phyloP scores from a whole-genome alignment of 2,797 vertebrate genomes.

The Falco concolor region DNA sequence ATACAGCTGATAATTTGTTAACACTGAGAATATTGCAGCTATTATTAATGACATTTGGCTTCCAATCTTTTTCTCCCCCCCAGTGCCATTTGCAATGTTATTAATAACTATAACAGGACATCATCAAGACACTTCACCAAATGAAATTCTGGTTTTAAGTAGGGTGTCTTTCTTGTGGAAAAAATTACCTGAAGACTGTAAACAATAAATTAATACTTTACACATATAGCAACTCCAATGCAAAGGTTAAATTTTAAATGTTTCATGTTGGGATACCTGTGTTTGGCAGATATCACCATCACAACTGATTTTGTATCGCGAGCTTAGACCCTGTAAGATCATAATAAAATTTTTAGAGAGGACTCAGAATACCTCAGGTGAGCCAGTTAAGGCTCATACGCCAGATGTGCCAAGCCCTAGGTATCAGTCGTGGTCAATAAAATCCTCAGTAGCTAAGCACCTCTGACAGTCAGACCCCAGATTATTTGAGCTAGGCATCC shows the following conservation, averaged over 20 bases:
- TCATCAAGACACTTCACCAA: conserved; percentile 8
- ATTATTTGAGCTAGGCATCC: background rate
- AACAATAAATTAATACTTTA: background rate
- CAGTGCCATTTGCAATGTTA: conserved; percentile 38
- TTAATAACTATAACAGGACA: conserved; percentile 44
- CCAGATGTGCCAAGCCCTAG: background rate
- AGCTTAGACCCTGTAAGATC: background rate
- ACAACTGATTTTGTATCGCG: accelerated
- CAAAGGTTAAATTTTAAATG: background rate
- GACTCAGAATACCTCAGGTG: background rate
- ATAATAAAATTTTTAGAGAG: background rate
- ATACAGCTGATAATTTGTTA: conserved; percentile 71
- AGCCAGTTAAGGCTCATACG: background rate
- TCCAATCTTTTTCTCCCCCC: conserved; percentile 26
- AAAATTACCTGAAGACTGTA: background rate
- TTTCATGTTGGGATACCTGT: background rate
- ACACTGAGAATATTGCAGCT: conserved; percentile 50
- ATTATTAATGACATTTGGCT: conserved; percentile 68
- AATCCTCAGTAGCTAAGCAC: background rate
- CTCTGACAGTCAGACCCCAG: background rate
- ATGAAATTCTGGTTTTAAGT: conserved; percentile 22
- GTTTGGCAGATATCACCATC: background rate
- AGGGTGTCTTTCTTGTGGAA: background rate
- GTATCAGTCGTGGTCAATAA: background rate
- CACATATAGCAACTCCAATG: background rate